Percentiles rank a stretch among this genome's conserved stretches.
Evolutionary conservation across 2,888 invertebrate species (phyloP).

Genomic region (Sipunculus nudus): DNA sequence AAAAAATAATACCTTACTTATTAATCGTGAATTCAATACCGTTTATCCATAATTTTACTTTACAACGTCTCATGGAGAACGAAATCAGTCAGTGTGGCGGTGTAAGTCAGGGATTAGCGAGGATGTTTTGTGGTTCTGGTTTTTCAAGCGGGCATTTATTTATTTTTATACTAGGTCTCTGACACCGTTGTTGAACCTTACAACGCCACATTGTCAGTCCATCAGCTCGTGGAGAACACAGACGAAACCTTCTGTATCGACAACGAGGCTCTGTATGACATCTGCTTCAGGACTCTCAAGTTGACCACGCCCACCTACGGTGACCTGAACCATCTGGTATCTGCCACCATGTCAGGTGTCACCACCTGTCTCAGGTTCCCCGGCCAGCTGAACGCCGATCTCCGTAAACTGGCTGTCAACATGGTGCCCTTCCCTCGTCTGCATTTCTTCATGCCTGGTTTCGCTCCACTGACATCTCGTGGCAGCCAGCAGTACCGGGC

Average conservation of each 20-base stretch:
- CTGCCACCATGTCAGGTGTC: slow-evolving; percentile 71
- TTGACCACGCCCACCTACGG: slow-evolving; percentile 80
- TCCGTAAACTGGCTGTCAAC: slow-evolving; percentile 69
- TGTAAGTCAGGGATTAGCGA: no score
- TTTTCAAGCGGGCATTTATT: no score
- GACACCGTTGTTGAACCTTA: slow-evolving; percentile 79
- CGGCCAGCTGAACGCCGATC: slow-evolving; percentile 52
- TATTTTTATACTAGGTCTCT: slow-evolving; percentile 72
- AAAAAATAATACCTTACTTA: no score
- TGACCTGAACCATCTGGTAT: slow-evolving; percentile 71
- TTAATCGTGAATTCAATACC: no score
- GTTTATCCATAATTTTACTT: no score
- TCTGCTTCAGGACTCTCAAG: slow-evolving; percentile 86
- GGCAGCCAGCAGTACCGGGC: slow-evolving; percentile 64
- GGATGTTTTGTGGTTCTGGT: no score
- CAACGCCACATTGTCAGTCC: slow-evolving; percentile 82
- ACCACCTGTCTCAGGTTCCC: slow-evolving; percentile 77
- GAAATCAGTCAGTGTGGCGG: no score
- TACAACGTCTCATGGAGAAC: no score
- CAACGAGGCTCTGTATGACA: slow-evolving; percentile 85
- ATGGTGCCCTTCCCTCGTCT: slow-evolving; percentile 66
- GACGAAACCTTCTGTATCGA: slow-evolving; percentile 71
- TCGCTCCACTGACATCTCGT: slow-evolving; percentile 64
- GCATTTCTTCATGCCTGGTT: slow-evolving; percentile 66
- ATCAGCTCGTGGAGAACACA: slow-evolving; percentile 70